These are phyloP conservation scores for Procambarus clarkii DNA, from an alignment of 1,140 invertebrate species.

Conservation along the genomic window DNA sequence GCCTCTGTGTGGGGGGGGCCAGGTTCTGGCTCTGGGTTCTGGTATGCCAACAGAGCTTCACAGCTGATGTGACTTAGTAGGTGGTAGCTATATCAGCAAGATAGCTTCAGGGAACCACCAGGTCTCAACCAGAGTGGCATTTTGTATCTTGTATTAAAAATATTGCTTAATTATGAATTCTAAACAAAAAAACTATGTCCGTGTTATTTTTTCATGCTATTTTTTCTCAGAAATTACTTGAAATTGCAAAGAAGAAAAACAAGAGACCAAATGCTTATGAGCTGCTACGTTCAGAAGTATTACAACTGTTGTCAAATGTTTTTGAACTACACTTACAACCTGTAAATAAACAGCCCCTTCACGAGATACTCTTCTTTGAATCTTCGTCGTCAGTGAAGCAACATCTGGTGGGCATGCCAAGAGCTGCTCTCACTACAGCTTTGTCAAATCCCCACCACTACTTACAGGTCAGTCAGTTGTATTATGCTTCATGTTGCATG, in stretches of 20 bases:
- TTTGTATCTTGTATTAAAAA: too few relatives aligned
- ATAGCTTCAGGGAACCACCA: too few relatives aligned
- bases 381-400: slow-evolving; percentile 82
- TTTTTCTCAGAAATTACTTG: slow-evolving; percentile 44
- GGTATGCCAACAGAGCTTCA: too few relatives aligned
- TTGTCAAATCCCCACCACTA: slow-evolving; percentile 87
- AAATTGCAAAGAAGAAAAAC: slow-evolving; percentile 57
- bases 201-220: neutral
- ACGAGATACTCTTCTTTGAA: slow-evolving; percentile 81
- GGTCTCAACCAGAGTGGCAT: too few relatives aligned
- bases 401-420: slow-evolving; percentile 86
- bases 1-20: too few relatives aligned
- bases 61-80: too few relatives aligned
- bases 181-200: too few relatives aligned
- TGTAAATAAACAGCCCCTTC: slow-evolving; percentile 72
- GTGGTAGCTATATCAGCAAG: too few relatives aligned
- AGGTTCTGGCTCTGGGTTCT: too few relatives aligned
- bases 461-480: slow-evolving; percentile 78
- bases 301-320: slow-evolving; percentile 22
- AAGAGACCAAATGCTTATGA: slow-evolving; percentile 50
- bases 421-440: slow-evolving; percentile 87
- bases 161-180: too few relatives aligned
- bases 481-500: too few relatives aligned
- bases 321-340: slow-evolving; percentile 40
- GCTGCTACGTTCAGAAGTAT: slow-evolving; percentile 24